Conservation (phyloP, 2,113 vertebrate genomes). For the Ciconia stormi region DNA sequence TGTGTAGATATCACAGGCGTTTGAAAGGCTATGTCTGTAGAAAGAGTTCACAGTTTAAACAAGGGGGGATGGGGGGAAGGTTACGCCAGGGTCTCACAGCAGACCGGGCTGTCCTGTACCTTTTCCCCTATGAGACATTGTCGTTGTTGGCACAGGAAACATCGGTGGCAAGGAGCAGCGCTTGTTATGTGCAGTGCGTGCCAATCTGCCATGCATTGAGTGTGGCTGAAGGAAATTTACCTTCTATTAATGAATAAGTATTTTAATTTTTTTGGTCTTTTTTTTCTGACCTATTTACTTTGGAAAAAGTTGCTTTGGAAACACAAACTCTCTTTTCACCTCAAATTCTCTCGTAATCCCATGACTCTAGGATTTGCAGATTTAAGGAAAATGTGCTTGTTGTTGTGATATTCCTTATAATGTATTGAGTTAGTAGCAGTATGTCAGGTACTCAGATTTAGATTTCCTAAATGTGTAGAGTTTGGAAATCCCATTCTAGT, state of each 20-base stretch:
- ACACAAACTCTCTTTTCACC: neutral
- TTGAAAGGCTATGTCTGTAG: neutral
- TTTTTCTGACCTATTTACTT: neutral
- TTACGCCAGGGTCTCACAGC: neutral
- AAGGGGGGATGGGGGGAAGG: neutral
- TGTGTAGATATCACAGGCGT: neutral
- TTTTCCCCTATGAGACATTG: neutral
- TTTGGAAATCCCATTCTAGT: neutral
- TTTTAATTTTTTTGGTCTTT: neutral
- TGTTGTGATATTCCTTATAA: neutral
- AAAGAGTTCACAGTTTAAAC: neutral
- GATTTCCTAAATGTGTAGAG: neutral
- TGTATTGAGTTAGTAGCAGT: neutral
- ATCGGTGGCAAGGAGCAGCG: neutral
- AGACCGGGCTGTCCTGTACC: neutral
- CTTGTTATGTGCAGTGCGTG: rapidly evolving
- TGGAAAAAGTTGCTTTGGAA: neutral
- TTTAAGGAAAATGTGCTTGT: neutral
- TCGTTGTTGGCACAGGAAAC: neutral
- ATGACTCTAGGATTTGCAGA: neutral
- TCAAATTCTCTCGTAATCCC: neutral
- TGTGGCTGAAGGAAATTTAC: neutral
- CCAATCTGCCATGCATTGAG: rapidly evolving
- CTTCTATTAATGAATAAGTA: neutral
- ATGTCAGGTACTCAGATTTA: neutral